Base-by-base conservation (phyloP, 2,888 invertebrate genomes). In the Tolmerus cingulatus region DNA sequence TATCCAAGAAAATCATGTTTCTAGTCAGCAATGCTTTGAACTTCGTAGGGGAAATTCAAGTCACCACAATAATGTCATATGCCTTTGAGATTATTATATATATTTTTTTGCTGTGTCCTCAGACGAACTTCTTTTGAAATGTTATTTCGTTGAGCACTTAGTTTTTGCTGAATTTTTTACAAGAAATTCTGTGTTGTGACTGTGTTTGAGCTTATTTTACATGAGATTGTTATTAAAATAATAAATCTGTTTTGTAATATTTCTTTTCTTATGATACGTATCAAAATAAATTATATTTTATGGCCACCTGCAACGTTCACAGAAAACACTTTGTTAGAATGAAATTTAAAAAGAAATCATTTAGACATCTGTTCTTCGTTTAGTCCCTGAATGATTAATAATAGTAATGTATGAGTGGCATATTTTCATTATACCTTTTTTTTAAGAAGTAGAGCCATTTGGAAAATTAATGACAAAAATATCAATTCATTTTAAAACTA, bases 61-160 rank as follows among this genome's bases (percentile, higher is more conserved):
- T 79, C 51, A 51, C 79, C 51, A 55, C 51, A 79, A 46, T 14
- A 79, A 51, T 79, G 51, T 79, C 79, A 79, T 79, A 27, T 79
- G 79, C 46, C 23, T 79, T 79, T 46, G 30, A 51, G 23, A 12
- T 79, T 51, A 12, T 79, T 51, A 14, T 34, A 43, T 43, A 34
- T 34, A 4, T 27, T 23, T 37, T 34, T 30, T 37, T n/a, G 0
- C 34, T 76, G 37, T 43, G 46, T 43, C 16, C 43, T 37, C 40
- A 78, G n/a, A 46, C 76, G 34, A 19, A 37, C 66, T 1, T 51
- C 66, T 66, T 66, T 66, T 66, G 66, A 66, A 66, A 23, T 66
- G 19, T 66, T 66, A 9, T 23, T 27, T 9, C 23, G 23, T 23
- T 66, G 66, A 66, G 27, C 66, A 27, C 27, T 66, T 23, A 66